phyloP scores from a whole-genome alignment of 1,140 invertebrate genomes.

The Littorina saxatilis region DNA sequence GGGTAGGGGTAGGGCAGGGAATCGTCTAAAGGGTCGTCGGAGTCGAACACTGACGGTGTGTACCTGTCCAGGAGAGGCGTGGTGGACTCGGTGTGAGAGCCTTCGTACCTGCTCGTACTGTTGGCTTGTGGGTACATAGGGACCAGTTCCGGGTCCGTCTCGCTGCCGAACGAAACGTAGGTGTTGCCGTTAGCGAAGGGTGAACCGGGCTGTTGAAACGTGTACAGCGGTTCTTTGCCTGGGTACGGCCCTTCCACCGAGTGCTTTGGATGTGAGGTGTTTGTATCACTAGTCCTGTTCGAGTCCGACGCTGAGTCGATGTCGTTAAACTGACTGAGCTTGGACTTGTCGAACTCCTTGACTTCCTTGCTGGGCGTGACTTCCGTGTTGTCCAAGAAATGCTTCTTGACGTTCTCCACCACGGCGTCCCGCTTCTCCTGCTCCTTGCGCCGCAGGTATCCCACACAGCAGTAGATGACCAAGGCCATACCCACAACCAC shows the following conservation, averaged over 20 bases:
- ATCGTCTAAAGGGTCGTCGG: slow-evolving; percentile 56
- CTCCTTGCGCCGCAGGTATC: slow-evolving; percentile 43
- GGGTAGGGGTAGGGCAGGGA: slow-evolving; percentile 41
- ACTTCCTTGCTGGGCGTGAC: slow-evolving; percentile 21
- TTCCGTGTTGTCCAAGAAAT: slow-evolving; percentile 48
- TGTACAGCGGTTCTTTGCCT: slow-evolving; percentile 37
- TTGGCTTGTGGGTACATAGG: slow-evolving; percentile 43
- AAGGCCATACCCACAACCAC: slow-evolving; percentile 49
- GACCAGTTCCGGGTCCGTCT: slow-evolving; percentile 49
- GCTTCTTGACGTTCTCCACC: slow-evolving; percentile 59
- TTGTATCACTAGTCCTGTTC: slow-evolving; percentile 43
- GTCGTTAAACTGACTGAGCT: slow-evolving; percentile 37
- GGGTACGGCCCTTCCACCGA: slow-evolving; percentile 28
- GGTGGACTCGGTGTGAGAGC: slow-evolving; percentile 62
- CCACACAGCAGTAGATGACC: slow-evolving; percentile 49
- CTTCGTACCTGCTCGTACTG: slow-evolving; percentile 49
- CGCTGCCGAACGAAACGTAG: slow-evolving; percentile 64
- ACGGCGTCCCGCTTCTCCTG: slow-evolving; percentile 51
- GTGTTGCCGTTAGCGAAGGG: slow-evolving; percentile 55
- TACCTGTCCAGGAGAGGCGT: slow-evolving; percentile 62
- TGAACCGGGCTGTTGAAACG: slow-evolving; percentile 44
- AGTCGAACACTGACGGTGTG: slow-evolving; percentile 58
- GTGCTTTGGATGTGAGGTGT: slow-evolving; percentile 27
- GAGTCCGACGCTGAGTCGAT: slow-evolving; percentile 43
- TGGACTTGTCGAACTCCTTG: slow-evolving; percentile 29